Evolutionary conservation across 1,140 invertebrate genomes (phyloP), one percentile per base, ranked within the genome.

Genomic region (Anoplolepis gracilipes): DNA sequence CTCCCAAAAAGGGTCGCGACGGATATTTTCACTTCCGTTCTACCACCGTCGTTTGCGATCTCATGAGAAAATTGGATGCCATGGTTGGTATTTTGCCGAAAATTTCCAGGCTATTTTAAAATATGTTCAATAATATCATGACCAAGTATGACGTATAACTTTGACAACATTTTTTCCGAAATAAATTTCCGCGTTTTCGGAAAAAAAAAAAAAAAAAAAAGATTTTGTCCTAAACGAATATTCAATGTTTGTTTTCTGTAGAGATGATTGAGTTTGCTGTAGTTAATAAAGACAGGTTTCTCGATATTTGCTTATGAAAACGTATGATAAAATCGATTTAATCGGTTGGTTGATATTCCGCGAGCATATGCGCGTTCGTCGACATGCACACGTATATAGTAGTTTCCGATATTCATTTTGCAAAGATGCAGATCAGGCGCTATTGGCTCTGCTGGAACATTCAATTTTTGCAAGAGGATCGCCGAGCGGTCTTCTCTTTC

Each of bases 381-480:
- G 67, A 82, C 33, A 55, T 59, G 78, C 78, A 72, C 67, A 59
- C 67, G 53, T 81, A 82, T 82, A 49, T 49, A 49, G 46, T 49
- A 82, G 78, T 72, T 82, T 82, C 67, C 78, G 78, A 82, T 82
- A 82, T 82, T 82, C 78, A 82, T 82, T 82, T 82, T 82, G 78
- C 78, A 59, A 82, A 72, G 78, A 82, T 82, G 78, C 78, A 82
- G 78, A 82, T 82, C 78, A 82, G 78, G 78, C 78, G 67, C 67
- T 82, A 82, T 82, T 82, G 78, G 78, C 67, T 73, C 78, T 69
- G 53, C 36, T 53, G 67, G 55, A 82, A 82, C 78, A 82, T 82
- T 82, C 67, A 82, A 82, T 82, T 82, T 73, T 82, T 82, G 65
- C 67, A 70, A 82, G 78, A 82, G 69, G 22, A 42, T 82, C 55